A percentile compares a stretch with the other conserved stretches of the same genome.
Conservation (phyloP, 1,140 invertebrate genomes). For the Drosophila auraria region DNA sequence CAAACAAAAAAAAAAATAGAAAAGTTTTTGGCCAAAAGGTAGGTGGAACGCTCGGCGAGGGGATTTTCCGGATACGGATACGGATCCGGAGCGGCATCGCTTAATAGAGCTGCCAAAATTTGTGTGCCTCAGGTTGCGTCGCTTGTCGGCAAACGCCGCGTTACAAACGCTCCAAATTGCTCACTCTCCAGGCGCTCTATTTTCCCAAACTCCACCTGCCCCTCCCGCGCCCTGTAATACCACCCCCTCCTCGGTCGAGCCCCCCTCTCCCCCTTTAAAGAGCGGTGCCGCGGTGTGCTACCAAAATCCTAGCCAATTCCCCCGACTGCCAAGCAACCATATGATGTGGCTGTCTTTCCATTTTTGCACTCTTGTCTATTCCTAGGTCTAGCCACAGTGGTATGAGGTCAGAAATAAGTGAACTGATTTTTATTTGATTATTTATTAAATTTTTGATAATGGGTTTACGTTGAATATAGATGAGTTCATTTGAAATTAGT, state of each 20-base stretch:
- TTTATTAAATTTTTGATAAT: no score
- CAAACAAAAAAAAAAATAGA: slow-evolving; percentile 34
- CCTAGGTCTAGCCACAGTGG: slow-evolving; percentile 35
- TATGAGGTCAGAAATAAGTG: neutral
- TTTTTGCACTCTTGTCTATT: slow-evolving; percentile 47
- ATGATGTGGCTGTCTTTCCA: slow-evolving; percentile 52
- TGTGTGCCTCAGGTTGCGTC: slow-evolving; percentile 65
- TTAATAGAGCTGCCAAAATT: slow-evolving; percentile 82
- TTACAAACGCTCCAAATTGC: slow-evolving; percentile 77
- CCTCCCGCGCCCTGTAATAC: neutral
- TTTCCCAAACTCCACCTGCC: neutral
- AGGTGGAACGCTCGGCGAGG: slow-evolving; percentile 2
- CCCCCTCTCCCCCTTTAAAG: slow-evolving; percentile 4
- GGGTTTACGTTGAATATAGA: no score
- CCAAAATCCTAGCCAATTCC: slow-evolving; percentile 69
- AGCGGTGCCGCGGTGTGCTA: slow-evolving; percentile 18
- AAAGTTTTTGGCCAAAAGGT: slow-evolving; percentile 36
- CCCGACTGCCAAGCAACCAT: slow-evolving; percentile 53
- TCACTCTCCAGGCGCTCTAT: slow-evolving; percentile 30
- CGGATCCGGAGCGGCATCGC: slow-evolving; percentile 51
- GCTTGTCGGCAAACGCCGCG: slow-evolving; percentile 57
- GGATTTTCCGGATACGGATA: slow-evolving; percentile 38
- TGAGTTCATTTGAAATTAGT: no score
- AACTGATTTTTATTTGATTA: no score
- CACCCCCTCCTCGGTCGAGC: neutral